A percentile compares a stretch with the other conserved stretches of the same genome.
These are phyloP conservation scores for Caretta caretta DNA, from an alignment of 2,113 vertebrate genomes.

Conservation along the genomic window DNA sequence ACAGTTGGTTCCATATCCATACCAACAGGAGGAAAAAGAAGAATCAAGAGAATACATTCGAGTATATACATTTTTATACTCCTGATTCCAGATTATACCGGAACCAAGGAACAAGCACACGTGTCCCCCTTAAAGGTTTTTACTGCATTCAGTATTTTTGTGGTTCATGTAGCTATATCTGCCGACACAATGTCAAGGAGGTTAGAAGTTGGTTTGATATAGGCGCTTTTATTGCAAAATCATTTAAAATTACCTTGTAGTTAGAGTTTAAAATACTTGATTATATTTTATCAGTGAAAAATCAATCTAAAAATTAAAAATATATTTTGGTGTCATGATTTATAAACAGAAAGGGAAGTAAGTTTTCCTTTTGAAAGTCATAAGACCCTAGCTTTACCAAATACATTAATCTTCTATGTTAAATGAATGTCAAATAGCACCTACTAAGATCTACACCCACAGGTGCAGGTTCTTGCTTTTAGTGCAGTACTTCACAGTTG, in stretches of 20 bases:
- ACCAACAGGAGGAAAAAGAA: not conserved
- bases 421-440: not conserved
- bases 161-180: not conserved
- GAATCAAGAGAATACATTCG: not conserved
- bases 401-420: rapidly evolving
- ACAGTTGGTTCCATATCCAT: not conserved
- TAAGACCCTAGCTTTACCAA: not conserved
- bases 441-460: not conserved
- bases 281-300: not conserved
- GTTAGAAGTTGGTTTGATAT: not conserved
- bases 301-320: not conserved
- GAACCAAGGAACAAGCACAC: not conserved
- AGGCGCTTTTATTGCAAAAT: not conserved
- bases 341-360: not conserved
- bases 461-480: not conserved
- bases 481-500: not conserved
- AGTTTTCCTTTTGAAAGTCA: not conserved
- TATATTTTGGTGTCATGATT: not conserved
- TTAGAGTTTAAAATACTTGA: not conserved
- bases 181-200: not conserved
- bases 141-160: not conserved
- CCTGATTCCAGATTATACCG: not conserved
- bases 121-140: rapidly evolving
- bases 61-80: not conserved
- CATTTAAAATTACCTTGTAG: rapidly evolving